phyloP scores from a whole-genome alignment of 2,113 vertebrate species.

The Petrocephalus microphthalmus region DNA sequence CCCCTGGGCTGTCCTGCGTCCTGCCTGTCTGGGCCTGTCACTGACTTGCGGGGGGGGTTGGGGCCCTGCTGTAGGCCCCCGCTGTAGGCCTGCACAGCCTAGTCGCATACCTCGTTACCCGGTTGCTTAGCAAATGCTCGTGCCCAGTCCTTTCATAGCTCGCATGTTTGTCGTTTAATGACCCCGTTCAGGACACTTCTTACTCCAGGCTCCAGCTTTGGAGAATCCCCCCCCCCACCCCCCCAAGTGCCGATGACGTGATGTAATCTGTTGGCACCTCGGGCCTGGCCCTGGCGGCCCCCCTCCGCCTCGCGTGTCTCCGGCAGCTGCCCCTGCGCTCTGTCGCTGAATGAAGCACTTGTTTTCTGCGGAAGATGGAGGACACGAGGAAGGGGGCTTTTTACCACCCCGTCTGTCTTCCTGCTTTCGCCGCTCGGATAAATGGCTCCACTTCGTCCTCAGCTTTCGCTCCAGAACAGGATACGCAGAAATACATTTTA shows the following conservation, averaged over 20 bases:
- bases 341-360: background rate
- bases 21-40: background rate
- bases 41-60: background rate
- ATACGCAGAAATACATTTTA: background rate
- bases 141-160: background rate
- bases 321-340: background rate
- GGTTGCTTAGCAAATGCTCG: background rate
- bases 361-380: background rate
- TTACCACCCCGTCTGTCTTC: background rate
- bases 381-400: background rate
- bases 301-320: background rate
- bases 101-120: background rate
- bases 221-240: background rate
- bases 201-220: background rate
- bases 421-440: background rate
- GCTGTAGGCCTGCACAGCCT: background rate
- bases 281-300: background rate
- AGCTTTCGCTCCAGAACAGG: background rate
- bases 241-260: background rate
- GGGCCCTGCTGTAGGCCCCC: background rate
- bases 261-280: background rate
- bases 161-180: background rate
- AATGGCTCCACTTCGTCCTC: background rate
- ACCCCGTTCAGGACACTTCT: background rate
- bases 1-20: background rate